Evolutionary conservation across 2,888 invertebrate genomes (phyloP).

Genomic region (Synergus itoensis): DNA sequence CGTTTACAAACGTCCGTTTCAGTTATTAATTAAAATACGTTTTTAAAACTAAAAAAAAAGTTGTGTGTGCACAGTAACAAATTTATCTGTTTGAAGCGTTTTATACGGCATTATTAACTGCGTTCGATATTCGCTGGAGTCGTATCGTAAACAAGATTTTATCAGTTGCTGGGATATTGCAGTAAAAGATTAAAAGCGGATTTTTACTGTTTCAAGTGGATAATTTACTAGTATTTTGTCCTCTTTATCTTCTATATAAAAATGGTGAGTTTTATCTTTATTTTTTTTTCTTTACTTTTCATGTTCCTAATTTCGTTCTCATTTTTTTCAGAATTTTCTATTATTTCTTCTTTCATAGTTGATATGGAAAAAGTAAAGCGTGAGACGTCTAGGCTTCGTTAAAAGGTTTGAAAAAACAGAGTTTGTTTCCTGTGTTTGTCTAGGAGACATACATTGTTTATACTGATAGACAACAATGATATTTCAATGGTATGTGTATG

Average conservation of each 20-base stretch:
- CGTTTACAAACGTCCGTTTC: neutral
- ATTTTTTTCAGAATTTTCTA: neutral
- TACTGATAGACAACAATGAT: conserved; percentile 18
- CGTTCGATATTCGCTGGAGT: conserved; percentile 14
- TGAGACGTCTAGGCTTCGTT: conserved; percentile 1
- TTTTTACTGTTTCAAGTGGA: neutral
- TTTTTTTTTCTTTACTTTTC: neutral
- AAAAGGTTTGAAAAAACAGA: neutral
- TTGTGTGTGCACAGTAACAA: neutral
- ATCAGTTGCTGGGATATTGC: conserved; percentile 13
- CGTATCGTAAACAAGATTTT: conserved; percentile 31
- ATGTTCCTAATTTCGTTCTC: neutral
- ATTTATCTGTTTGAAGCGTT: conserved; percentile 20
- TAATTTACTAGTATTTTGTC: neutral
- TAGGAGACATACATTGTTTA: neutral
- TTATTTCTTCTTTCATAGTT: neutral
- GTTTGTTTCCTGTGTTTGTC: neutral
- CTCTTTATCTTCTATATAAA: neutral
- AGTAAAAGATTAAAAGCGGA: neutral
- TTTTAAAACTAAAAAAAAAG: neutral
- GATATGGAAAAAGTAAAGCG: neutral
- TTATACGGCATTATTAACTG: conserved; percentile 13
- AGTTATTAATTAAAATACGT: neutral
- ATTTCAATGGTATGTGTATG: neutral
- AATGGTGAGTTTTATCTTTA: neutral